Percentiles rank a stretch among this genome's conserved stretches.
Conservation (phyloP, 1,140 invertebrate species). For the Sweltsa coloradensis region DNA sequence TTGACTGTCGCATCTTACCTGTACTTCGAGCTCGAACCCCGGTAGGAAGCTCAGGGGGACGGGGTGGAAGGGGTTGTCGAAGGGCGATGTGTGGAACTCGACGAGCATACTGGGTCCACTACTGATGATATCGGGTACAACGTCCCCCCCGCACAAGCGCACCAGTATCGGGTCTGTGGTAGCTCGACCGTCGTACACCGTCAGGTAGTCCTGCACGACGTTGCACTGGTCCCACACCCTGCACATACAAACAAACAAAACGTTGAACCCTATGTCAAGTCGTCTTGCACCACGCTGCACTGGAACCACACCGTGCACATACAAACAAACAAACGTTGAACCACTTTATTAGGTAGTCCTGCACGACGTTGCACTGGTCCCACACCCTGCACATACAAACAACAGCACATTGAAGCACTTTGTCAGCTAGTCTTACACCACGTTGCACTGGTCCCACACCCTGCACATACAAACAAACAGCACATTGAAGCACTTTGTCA, state of each 20-base stretch:
- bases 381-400: conserved; percentile 60
- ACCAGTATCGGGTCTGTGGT: conserved; percentile 57
- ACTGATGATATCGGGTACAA: conserved; percentile 65
- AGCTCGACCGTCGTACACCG: conserved; percentile 68
- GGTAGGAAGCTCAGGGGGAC: conserved; percentile 62
- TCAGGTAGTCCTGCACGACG: conserved; percentile 66
- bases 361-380: conserved; percentile 68
- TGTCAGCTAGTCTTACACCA: conserved; percentile 66
- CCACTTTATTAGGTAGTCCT: conserved; percentile 70
- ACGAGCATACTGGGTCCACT: conserved; percentile 64
- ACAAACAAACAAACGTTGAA: too few relatives aligned
- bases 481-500: too few relatives aligned
- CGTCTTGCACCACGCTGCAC: too few relatives aligned
- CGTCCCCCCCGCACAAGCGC: conserved; percentile 69
- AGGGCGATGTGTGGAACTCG: conserved; percentile 70
- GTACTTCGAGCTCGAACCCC: conserved; percentile 68
- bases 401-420: too few relatives aligned
- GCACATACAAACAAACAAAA: too few relatives aligned
- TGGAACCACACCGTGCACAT: too few relatives aligned
- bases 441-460: conserved; percentile 69
- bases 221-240: conserved; percentile 73
- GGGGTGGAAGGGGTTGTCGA: conserved; percentile 68
- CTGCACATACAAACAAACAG: too few relatives aligned
- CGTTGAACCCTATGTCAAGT: too few relatives aligned
- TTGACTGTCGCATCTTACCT: too few relatives aligned